Evolutionary conservation across 2,888 invertebrate genomes (phyloP).

Genomic region (Dicycla oo): DNA sequence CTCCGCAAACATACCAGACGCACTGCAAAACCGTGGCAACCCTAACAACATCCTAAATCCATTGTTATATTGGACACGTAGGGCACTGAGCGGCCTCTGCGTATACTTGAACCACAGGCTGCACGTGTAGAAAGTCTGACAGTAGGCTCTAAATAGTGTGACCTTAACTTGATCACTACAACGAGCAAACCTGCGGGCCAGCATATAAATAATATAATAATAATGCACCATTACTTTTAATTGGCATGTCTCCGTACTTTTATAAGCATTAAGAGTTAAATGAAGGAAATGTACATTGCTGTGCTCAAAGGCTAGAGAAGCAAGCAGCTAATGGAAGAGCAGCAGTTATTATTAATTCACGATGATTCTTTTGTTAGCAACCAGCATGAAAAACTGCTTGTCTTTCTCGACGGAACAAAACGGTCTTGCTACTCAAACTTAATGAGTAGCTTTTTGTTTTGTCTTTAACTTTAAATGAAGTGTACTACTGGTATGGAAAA

Average conservation of each 20-base stretch:
- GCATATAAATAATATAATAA: too few relatives aligned
- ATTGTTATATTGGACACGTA: too few relatives aligned
- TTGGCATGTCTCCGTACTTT: conserved; percentile 23
- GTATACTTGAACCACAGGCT: too few relatives aligned
- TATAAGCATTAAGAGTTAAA: conserved; percentile 27
- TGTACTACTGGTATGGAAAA: background rate
- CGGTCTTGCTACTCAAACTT: conserved; percentile 29
- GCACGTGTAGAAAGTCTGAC: too few relatives aligned
- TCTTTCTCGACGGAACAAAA: conserved; percentile 31
- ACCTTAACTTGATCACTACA: too few relatives aligned
- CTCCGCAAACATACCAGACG: too few relatives aligned
- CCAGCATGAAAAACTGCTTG: conserved; percentile 29
- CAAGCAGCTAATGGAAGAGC: conserved; percentile 37
- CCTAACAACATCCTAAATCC: too few relatives aligned
- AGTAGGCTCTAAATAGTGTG: too few relatives aligned
- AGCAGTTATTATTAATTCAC: conserved; percentile 40
- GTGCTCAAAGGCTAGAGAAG: conserved; percentile 6
- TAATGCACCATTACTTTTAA: conserved; percentile 25
- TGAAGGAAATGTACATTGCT: conserved; percentile 38
- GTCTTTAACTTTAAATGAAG: conserved; percentile 6
- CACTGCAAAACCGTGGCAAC: too few relatives aligned
- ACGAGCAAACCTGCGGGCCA: too few relatives aligned
- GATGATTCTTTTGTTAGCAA: conserved; percentile 45
- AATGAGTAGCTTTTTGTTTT: conserved; percentile 30
- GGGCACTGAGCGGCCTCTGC: too few relatives aligned